Evolutionary conservation across 2,888 invertebrate genomes (phyloP).

Genomic region (Chloroclysta siterata): DNA sequence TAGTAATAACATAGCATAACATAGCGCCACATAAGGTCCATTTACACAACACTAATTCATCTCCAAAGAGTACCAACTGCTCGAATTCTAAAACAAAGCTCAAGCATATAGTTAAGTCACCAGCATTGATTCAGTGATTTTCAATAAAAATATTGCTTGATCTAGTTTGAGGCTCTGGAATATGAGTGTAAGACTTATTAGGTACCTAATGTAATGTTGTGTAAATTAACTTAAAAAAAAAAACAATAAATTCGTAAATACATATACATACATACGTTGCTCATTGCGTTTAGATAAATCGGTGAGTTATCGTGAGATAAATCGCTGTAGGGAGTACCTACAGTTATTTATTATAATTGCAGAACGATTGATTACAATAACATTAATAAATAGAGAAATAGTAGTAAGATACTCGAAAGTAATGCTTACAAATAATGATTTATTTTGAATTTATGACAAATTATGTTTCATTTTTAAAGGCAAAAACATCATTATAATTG

Average conservation of each 20-base stretch:
- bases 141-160: not conserved
- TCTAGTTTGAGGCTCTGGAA: not conserved
- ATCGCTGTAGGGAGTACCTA: not conserved
- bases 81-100: not conserved
- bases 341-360: constrained; percentile 5
- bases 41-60: constrained; percentile 13
- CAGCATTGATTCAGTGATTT: not conserved
- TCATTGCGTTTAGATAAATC: constrained; percentile 13
- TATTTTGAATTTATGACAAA: constrained; percentile 1
- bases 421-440: constrained; percentile 5
- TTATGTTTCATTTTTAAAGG: not conserved
- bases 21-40: constrained; percentile 12
- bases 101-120: not conserved
- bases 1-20: constrained; percentile 11
- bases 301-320: constrained; percentile 14
- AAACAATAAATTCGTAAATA: constrained; percentile 25
- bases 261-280: constrained; percentile 7
- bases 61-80: not conserved
- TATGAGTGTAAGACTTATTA: not conserved
- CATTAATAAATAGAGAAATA: not conserved
- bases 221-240: constrained; percentile 18
- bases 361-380: constrained; percentile 3
- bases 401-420: constrained; percentile 6
- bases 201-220: constrained; percentile 1
- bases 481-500: not conserved